These are phyloP conservation scores for Athetis lepigone DNA, from an alignment of 2,888 invertebrate genomes.

Conservation along the genomic window DNA sequence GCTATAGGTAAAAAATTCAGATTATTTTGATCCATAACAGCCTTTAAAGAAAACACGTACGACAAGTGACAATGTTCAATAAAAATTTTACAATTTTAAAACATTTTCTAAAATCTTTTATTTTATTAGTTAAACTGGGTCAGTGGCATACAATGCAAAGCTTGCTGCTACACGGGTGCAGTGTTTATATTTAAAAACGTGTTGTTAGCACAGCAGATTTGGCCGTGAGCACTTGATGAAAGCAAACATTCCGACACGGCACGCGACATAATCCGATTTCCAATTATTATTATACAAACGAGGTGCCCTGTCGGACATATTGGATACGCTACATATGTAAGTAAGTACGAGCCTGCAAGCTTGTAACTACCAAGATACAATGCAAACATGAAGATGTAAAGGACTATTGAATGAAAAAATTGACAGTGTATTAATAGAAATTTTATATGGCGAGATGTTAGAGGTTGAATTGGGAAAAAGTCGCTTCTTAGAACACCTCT, in stretches of 20 bases:
- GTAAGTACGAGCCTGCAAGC: constrained; percentile 4
- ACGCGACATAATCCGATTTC: constrained; percentile 76
- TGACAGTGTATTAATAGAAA: no score
- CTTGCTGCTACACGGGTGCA: not conserved
- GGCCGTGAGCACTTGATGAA: constrained; percentile 71
- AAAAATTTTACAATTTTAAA: no score
- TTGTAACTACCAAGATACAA: constrained; percentile 8
- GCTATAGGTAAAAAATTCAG: no score
- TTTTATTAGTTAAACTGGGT: not conserved
- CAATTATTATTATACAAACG: constrained; percentile 80
- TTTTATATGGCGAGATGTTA: no score
- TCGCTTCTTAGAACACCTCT: no score
- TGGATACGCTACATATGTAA: constrained; percentile 42
- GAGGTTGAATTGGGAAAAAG: no score
- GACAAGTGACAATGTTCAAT: no score
- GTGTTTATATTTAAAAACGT: constrained; percentile 58
- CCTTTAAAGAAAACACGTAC: no score
- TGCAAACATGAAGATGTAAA: not conserved
- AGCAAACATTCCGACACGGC: constrained; percentile 72
- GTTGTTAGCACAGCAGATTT: constrained; percentile 66
- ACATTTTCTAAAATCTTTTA: not conserved
- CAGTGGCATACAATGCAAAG: constrained; percentile 15
- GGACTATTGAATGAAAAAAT: no score
- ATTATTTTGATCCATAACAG: no score
- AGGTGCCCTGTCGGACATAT: constrained; percentile 52